phyloP scores from a whole-genome alignment of 2,888 invertebrate species.

The Agrilus mali region DNA sequence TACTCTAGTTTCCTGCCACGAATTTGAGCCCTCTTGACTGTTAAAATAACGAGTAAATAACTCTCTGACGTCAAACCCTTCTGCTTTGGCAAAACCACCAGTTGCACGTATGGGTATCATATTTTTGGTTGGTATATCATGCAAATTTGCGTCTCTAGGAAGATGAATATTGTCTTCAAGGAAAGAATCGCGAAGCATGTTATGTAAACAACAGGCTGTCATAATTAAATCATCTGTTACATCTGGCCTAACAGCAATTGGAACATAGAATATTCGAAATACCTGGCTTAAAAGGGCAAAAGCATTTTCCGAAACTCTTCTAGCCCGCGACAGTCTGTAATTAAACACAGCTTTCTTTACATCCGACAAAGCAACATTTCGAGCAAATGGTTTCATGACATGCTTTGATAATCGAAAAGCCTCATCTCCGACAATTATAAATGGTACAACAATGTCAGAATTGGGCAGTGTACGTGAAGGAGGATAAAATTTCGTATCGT shows the following conservation, averaged over 20 bases:
- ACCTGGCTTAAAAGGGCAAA: constrained; percentile 1
- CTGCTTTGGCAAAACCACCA: constrained; percentile 5
- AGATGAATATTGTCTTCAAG: constrained; percentile 1
- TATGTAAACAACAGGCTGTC: constrained; percentile 12
- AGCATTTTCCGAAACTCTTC: constrained; percentile 5
- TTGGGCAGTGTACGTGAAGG: constrained; percentile 2
- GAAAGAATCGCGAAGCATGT: constrained; percentile 9
- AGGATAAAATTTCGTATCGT: constrained; percentile 1
- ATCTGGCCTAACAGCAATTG: constrained; percentile 11
- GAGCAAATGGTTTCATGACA: constrained; percentile 5
- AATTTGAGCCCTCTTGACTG: constrained; percentile 2
- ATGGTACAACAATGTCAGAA: constrained; percentile 1
- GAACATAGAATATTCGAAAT: neutral
- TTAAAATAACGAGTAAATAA: constrained; percentile 3
- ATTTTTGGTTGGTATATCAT: constrained; percentile 21
- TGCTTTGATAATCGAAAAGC: constrained; percentile 1
- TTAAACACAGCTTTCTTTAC: constrained; percentile 4
- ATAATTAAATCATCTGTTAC: constrained; percentile 8
- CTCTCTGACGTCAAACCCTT: constrained; percentile 6
- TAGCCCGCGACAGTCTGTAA: constrained; percentile 2
- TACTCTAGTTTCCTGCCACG: neutral
- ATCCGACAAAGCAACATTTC: constrained; percentile 4
- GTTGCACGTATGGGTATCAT: constrained; percentile 24
- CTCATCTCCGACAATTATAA: constrained; percentile 6
- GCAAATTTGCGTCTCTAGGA: constrained; percentile 17